A percentile compares a stretch with the other conserved stretches of the same genome.
These are phyloP conservation scores for Achlya flavicornis DNA, from an alignment of 2,888 invertebrate species.

Conservation along the genomic window DNA sequence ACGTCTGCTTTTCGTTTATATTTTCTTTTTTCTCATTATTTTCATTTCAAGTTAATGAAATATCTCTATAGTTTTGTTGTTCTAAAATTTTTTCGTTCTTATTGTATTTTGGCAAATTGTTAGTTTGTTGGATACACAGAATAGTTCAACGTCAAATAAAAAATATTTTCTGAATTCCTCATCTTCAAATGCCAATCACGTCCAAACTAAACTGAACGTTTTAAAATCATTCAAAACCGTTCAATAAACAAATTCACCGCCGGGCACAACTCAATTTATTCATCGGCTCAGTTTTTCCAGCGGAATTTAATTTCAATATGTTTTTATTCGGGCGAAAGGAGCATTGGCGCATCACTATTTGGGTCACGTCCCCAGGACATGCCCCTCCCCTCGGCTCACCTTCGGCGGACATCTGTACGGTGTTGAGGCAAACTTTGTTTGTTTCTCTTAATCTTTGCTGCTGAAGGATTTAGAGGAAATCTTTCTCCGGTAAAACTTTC, in stretches of 20 bases:
- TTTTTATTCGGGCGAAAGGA: conserved; percentile 31
- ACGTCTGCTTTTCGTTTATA: not conserved
- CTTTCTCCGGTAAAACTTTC: not conserved
- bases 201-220: conserved; percentile 9
- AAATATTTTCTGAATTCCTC: not conserved
- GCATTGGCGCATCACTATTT: conserved; percentile 30
- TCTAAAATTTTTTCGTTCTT: not conserved
- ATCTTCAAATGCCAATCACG: conserved; percentile 6
- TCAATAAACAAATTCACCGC: conserved; percentile 11
- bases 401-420: conserved; percentile 7
- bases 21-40: not conserved
- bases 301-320: conserved; percentile 43
- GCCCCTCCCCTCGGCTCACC: conserved; percentile 16
- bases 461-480: not conserved
- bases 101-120: not conserved
- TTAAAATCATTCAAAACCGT: conserved; percentile 9
- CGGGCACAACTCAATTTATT: conserved; percentile 15
- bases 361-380: conserved; percentile 31
- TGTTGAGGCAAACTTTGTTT: conserved; percentile 10
- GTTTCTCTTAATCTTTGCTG: conserved; percentile 13
- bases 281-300: conserved; percentile 18
- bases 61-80: not conserved
- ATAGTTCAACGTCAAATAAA: not conserved
- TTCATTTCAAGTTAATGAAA: not conserved
- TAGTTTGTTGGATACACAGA: not conserved